Percentiles rank a stretch among this genome's conserved stretches.
Conservation (phyloP, 2,888 invertebrate species). For the Dicycla oo region DNA sequence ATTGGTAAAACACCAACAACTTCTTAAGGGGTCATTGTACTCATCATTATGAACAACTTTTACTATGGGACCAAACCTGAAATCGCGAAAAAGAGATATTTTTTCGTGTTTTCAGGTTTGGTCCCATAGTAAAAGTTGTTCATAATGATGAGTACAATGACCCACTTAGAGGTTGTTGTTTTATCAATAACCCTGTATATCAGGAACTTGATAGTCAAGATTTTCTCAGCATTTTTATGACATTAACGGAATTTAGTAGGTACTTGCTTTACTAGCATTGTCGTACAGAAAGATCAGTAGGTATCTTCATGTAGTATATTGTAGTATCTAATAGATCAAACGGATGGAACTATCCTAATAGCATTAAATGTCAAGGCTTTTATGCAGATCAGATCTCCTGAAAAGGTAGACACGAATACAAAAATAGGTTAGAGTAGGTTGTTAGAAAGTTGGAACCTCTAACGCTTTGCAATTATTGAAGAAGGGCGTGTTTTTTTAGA, state of each 20-base stretch:
- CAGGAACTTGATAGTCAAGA: slow-evolving; percentile 15
- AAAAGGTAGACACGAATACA: slow-evolving; percentile 8
- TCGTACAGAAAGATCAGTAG: slow-evolving; percentile 12
- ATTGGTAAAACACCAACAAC: too few species aligned
- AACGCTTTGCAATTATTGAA: slow-evolving; percentile 45
- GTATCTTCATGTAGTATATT: background rate
- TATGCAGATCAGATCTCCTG: slow-evolving; percentile 12
- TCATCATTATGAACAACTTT: too few species aligned
- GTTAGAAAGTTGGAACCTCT: slow-evolving; percentile 45
- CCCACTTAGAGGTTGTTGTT: too few species aligned
- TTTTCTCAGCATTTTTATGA: slow-evolving; percentile 35
- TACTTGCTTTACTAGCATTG: too few species aligned
- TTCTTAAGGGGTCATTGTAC: too few species aligned
- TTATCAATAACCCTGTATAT: too few species aligned
- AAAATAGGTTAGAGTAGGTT: slow-evolving; percentile 24
- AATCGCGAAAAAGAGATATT: too few species aligned
- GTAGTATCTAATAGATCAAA: slow-evolving; percentile 13
- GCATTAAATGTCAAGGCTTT: slow-evolving; percentile 35
- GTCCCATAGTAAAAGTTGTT: too few species aligned
- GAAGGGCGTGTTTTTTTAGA: too few species aligned
- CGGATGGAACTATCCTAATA: slow-evolving; percentile 9
- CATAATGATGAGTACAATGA: too few species aligned
- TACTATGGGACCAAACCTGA: too few species aligned
- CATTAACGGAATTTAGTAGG: slow-evolving; percentile 17
- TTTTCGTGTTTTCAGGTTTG: too few species aligned